These are phyloP conservation scores for Acropora yongei DNA, from an alignment of 64 coral and sea anemone genomes.

Conservation along the genomic window DNA sequence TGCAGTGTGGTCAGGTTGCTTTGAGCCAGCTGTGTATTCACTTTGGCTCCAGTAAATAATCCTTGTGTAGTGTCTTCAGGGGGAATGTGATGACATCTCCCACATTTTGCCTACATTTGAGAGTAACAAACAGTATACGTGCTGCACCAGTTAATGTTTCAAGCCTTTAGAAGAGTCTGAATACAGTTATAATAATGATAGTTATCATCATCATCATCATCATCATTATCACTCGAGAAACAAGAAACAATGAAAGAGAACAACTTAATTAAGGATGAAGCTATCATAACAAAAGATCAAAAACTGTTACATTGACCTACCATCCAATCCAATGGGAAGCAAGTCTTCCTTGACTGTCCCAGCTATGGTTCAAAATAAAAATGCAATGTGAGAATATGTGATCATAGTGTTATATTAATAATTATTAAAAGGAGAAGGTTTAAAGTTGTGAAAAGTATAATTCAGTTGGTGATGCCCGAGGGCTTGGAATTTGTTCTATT, in stretches of 20 bases:
- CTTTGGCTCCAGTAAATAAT: not conserved
- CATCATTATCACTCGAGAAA: too few relatives aligned
- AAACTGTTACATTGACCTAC: not conserved
- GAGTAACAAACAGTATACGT: too few relatives aligned
- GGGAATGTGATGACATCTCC: not conserved
- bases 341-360: not conserved
- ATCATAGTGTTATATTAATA: not conserved
- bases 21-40: not conserved
- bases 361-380: not conserved
- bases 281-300: not conserved
- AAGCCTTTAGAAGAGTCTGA: too few relatives aligned
- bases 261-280: too few relatives aligned
- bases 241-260: too few relatives aligned
- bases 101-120: not conserved
- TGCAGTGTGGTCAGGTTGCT: not conserved
- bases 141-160: too few relatives aligned
- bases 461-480: not conserved
- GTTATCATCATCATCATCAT: too few relatives aligned
- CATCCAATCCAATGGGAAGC: not conserved
- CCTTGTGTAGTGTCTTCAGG: not conserved
- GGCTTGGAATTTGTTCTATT: not conserved
- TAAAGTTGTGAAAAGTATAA: not conserved
- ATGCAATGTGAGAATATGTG: not conserved
- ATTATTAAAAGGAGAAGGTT: not conserved
- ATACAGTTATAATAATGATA: too few relatives aligned